Evolutionary conservation across 2,888 invertebrate species (phyloP).

Genomic region (Furcula furcula): DNA sequence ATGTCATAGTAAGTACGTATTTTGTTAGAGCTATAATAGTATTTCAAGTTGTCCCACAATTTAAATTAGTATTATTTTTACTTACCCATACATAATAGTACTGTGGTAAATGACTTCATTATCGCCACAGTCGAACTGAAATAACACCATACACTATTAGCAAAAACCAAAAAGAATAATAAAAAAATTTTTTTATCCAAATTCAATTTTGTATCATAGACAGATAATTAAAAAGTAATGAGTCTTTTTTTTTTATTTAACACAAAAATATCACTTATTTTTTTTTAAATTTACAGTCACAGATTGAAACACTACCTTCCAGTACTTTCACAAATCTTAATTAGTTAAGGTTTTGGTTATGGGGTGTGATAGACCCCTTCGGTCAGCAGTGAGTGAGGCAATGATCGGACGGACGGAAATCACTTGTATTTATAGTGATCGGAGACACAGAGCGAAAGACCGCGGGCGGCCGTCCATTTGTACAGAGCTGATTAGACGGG

Average conservation of each 20-base stretch:
- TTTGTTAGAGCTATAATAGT: no score
- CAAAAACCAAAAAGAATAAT: constrained; percentile 18
- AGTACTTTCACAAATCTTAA: constrained; percentile 65
- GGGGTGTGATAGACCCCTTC: constrained; percentile 59
- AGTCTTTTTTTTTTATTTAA: neutral
- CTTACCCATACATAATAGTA: constrained; percentile 68
- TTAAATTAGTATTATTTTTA: constrained; percentile 8
- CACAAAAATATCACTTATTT: constrained; percentile 11
- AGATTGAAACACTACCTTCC: constrained; percentile 51
- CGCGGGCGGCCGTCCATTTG: constrained; percentile 34
- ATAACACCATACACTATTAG: constrained; percentile 43
- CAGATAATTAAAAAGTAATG: neutral
- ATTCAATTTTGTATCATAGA: neutral
- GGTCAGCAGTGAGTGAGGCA: constrained; percentile 58
- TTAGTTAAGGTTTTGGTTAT: constrained; percentile 42
- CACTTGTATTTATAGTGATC: constrained; percentile 71
- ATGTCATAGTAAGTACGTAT: no score
- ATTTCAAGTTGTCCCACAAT: neutral
- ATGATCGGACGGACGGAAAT: constrained; percentile 49
- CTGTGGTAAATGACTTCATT: constrained; percentile 61
- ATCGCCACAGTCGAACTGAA: constrained; percentile 71
- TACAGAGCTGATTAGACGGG: constrained; percentile 45
- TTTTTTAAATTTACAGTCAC: constrained; percentile 9
- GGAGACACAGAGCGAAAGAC: constrained; percentile 30
- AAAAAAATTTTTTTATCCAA: constrained; percentile 3